Base-by-base conservation (phyloP, 2,797 vertebrate genomes). In the Muscicapa striata region DNA sequence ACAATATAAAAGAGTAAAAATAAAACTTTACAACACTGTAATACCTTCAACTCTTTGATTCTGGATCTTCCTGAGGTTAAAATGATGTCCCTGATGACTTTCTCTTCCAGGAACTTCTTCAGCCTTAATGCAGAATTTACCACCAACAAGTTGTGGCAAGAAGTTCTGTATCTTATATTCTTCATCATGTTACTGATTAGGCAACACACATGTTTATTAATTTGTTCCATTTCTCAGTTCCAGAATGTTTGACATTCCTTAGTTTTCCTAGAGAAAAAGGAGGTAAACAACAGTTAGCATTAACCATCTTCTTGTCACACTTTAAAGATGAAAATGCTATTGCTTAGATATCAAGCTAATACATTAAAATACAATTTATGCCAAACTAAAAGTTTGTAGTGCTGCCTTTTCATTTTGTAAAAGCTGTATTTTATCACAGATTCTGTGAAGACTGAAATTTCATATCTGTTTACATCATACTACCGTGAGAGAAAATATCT, bases 381-480 rank as follows among this genome's bases (percentile, higher is more conserved):
- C 19, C 54, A 24, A 59, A 76, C 5, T 24, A 40, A 40, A 76
- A n/a, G 13, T 45, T 11, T 16, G 5, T 17, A 16, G 19, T 10
- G 1, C 7, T 61, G 5, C 3, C 45, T 52, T 61, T 68, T 29
- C 5, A 14, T 52, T 46, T 52, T 52, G 20, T 29, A 45, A 24
- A 76, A n/a, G 10, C 1, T 61, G 2, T 20, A 29, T 68, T 61
- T 85, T 52, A n/a, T 26, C 23, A 76, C 13, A 61, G 23, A 17
- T n/a, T 76, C 13, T 61, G 9, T 4, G 6, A 52, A 38, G 23
- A 29, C 6, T 68, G 40, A 52, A 14, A 29, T 68, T 68, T 68
- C n/a, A 5, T 11, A 11, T 45, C 23, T 0, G 0, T 46, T 38
- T 52, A 24, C 9, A 46, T 45, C 13, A 52, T 20, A 29, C 3